Evolutionary conservation across 2,797 vertebrate genomes (phyloP), one percentile per base, ranked within the genome.

Genomic region (Stomatorhinus walkeri): DNA sequence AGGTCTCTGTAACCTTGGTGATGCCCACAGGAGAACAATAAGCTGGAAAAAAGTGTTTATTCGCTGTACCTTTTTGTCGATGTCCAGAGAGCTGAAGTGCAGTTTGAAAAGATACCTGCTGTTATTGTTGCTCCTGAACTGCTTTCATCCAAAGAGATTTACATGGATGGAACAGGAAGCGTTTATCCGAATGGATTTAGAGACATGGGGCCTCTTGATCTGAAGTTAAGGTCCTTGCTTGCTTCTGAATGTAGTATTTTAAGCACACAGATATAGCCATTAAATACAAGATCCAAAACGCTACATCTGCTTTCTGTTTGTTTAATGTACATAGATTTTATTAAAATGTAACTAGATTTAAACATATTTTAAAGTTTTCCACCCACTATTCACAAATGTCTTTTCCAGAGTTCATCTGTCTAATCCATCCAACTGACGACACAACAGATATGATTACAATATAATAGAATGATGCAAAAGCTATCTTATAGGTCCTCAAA

Each of bases 1-100:
- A 52, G 46, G 91, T 92, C 91, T 89, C 93, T 91, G 95, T 95
- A 94, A 94, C 94, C 94, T 93, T 94, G 94, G 94, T 90, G 92
- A 95, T 94, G 93, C 91, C 91, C 54, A 92, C 92, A 92, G 88
- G 92, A 91, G 90, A 93, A 93, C 94, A 94, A 94, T 94, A 94
- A 94, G 93, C 89, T 51, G 52, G 24, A 0, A 2, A 56, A 19
- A 19, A 64, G 36, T 5, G 59, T 40, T 85, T 16, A 3, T 49
- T 91, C 88, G 90, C 8, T 88, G 90, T 81, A 89, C 90, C 91
- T 93, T 93, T 93, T 90, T 91, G 92, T 93, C 91, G 91, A 92
- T 90, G 92, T 91, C 93, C 94, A 94, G 93, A 94, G 93, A 93
- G 93, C 91, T 90, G 92, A 90, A 92, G 93, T 94, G 93, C 94